phyloP scores from a whole-genome alignment of 2,797 vertebrate species.

The Anabacerthia variegaticeps region DNA sequence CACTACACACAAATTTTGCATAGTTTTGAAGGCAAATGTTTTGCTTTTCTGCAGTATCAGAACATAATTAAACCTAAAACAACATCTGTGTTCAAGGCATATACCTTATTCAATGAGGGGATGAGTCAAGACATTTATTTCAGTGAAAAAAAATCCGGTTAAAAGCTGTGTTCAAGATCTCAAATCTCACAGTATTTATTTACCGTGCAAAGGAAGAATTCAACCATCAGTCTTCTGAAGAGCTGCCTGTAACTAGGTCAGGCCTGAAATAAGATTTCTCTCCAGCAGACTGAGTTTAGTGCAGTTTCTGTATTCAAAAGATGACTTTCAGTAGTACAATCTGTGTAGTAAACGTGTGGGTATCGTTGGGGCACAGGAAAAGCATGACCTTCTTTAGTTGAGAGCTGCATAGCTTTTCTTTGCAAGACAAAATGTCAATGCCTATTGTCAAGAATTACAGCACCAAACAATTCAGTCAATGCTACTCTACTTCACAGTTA shows the following conservation, averaged over 20 bases:
- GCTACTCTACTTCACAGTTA: slow-evolving; percentile 69
- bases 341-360: slow-evolving; percentile 16
- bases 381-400: slow-evolving; percentile 1
- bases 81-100: background rate
- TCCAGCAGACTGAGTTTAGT: slow-evolving; percentile 62
- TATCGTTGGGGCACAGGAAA: background rate
- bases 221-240: slow-evolving; percentile 46
- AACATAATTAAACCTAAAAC: background rate
- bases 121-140: background rate
- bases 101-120: background rate
- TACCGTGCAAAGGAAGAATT: slow-evolving; percentile 43
- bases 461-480: slow-evolving; percentile 69
- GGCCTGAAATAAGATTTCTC: slow-evolving; percentile 28
- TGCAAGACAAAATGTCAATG: slow-evolving; percentile 59
- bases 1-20: slow-evolving; percentile 40
- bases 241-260: slow-evolving; percentile 42
- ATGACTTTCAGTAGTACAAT: slow-evolving; percentile 72
- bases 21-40: slow-evolving; percentile 58
- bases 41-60: slow-evolving; percentile 27
- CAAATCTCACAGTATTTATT: slow-evolving; percentile 56
- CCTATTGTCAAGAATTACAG: slow-evolving; percentile 61
- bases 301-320: slow-evolving; percentile 58
- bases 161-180: slow-evolving; percentile 7
- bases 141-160: background rate
- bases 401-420: slow-evolving; percentile 53